These are phyloP conservation scores for Chaetogeoica ovagalla DNA, from an alignment of 2,888 invertebrate genomes.

Conservation along the genomic window DNA sequence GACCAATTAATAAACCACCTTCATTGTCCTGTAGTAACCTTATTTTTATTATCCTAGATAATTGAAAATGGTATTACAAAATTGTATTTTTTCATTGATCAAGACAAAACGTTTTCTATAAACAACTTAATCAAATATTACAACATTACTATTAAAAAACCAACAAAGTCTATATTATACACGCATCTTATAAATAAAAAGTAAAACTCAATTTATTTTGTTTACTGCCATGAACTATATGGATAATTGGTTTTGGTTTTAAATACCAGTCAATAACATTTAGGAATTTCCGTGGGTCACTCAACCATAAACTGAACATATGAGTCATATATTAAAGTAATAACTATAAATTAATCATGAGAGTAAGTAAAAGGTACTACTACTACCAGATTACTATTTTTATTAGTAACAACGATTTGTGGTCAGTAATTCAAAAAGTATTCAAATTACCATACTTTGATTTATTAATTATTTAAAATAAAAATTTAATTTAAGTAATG, in stretches of 20 bases:
- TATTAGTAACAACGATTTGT: neutral
- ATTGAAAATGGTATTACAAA: too few species aligned
- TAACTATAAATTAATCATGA: neutral
- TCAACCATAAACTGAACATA: neutral
- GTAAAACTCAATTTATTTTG: neutral
- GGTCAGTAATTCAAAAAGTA: conserved; percentile 1
- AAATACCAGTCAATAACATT: neutral
- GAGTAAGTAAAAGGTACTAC: neutral
- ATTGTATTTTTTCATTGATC: too few species aligned
- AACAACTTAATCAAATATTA: too few species aligned
- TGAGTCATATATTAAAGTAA: conserved; percentile 25
- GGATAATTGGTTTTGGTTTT: conserved; percentile 11
- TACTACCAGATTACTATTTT: too few species aligned
- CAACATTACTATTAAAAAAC: too few species aligned
- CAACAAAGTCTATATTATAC: too few species aligned
- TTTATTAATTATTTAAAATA: conserved; percentile 12
- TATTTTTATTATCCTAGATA: too few species aligned
- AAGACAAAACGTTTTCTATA: too few species aligned
- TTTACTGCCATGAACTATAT: conserved; percentile 15
- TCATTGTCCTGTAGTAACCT: too few species aligned
- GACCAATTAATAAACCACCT: too few species aligned
- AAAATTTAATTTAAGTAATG: conserved; percentile 10
- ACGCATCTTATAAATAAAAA: neutral
- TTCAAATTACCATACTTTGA: neutral
- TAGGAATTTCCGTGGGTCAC: conserved; percentile 17